A percentile compares a stretch with the other conserved stretches of the same genome.
These are phyloP conservation scores for Petrocephalus zakoni DNA, from an alignment of 2,113 vertebrate genomes.

Conservation along the genomic window DNA sequence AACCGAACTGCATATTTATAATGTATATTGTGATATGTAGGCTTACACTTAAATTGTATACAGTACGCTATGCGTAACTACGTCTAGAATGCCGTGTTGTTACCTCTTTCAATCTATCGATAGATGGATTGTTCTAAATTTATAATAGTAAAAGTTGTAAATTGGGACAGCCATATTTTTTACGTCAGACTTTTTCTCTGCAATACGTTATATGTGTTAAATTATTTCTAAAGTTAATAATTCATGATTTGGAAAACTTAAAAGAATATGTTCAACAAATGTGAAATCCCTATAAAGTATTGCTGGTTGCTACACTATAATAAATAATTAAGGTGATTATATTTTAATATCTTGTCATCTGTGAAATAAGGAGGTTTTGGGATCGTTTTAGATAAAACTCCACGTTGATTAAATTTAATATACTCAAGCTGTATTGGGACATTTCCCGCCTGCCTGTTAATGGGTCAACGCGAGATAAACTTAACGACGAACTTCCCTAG, in stretches of 20 bases:
- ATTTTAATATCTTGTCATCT: conserved; percentile 13
- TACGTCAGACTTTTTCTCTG: background rate
- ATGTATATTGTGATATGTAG: background rate
- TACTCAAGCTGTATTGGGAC: background rate
- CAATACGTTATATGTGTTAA: conserved; percentile 1
- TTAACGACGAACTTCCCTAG: background rate
- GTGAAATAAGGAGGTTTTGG: background rate
- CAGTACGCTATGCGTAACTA: background rate
- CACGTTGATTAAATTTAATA: conserved; percentile 12
- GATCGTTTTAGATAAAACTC: background rate
- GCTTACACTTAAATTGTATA: background rate
- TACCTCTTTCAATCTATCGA: background rate
- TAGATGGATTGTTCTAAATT: background rate
- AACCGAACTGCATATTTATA: background rate
- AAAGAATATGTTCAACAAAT: conserved; percentile 18
- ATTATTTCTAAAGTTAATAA: conserved; percentile 13
- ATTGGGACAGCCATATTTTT: background rate
- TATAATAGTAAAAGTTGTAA: background rate
- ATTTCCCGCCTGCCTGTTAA: background rate
- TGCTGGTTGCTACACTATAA: background rate
- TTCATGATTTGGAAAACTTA: conserved; percentile 4
- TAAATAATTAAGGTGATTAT: conserved; percentile 12
- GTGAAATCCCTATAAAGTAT: conserved; percentile 9
- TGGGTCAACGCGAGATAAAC: background rate
- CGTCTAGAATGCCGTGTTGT: background rate